Percentiles rank a stretch among this genome's conserved stretches.
Conservation (phyloP, 2,797 vertebrate genomes). For the Fratercula arctica region DNA sequence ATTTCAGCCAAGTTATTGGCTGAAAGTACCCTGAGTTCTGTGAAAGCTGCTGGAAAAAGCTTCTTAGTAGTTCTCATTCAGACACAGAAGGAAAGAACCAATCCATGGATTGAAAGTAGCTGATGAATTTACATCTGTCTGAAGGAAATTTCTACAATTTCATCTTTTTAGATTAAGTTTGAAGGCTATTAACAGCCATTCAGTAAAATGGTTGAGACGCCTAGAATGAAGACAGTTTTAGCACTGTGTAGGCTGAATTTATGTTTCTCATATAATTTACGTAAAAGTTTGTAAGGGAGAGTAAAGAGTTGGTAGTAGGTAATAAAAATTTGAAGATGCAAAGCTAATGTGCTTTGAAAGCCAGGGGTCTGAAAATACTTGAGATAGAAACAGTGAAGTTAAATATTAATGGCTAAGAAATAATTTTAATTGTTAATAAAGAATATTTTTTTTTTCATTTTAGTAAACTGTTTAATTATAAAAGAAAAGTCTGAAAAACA, state of each 20-base stretch:
- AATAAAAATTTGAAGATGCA: background rate
- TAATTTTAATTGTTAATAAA: background rate
- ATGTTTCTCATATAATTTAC: background rate
- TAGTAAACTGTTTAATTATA: background rate
- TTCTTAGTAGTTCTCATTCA: background rate
- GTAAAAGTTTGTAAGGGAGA: background rate
- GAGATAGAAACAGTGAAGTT: background rate
- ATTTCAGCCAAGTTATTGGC: background rate
- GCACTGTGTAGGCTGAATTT: background rate
- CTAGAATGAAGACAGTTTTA: background rate
- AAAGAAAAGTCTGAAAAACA: background rate
- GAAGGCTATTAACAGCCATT: background rate
- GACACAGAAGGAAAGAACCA: background rate
- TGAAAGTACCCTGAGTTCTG: background rate
- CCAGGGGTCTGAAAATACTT: background rate
- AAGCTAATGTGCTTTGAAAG: background rate
- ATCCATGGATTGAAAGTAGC: background rate
- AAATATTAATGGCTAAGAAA: background rate
- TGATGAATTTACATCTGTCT: background rate
- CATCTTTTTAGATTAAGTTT: background rate
- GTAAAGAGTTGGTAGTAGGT: background rate
- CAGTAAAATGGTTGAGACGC: background rate
- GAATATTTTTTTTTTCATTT: background rate
- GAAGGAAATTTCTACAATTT: background rate
- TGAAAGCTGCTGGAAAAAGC: background rate